Base-by-base conservation (phyloP, 2,888 invertebrate genomes). In the Agriotes lineatus region DNA sequence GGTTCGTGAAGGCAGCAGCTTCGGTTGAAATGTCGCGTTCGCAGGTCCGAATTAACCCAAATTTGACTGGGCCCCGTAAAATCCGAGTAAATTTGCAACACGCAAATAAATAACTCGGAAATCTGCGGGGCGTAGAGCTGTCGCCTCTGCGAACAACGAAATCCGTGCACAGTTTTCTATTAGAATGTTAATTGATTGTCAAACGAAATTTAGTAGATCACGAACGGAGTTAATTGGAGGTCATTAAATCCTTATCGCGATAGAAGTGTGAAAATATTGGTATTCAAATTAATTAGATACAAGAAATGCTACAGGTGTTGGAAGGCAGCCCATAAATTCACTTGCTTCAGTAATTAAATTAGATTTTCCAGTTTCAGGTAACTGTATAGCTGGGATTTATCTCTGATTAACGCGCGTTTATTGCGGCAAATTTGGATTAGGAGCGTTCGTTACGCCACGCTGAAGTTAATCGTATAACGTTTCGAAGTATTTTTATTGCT, bases 1-100 rank as follows among this genome's bases (percentile, higher is more conserved):
- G 81, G 82, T 80, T 82, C 79, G 77, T 75, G 78, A 81, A 75
- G 79, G 78, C 79, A 74, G 80, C 77, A 80, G 82, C 82, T 83
- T 80, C 82, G 57, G 39, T 25, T n/a, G n/a, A 25, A 25, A 25
- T 14, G 42, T 42, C 20, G 18, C 12, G 10, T 48, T n/a, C 22
- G n/a, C 7, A 48, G n/a, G 22, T 22, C 16, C 10, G 22, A 22
- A 2, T 48, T 48, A 18, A 18, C 19, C 16, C 7, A 1, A 42
- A 12, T 42, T 42, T 42, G 16, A 16, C 9, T 5, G 9, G 16
- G 16, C 16, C 16, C 14, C 42, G 16, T 42, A 48, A 39, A 6
- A 39, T 39, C 39, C n/a, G n/a, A 39, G n/a, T 39, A 4, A 14
- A 39, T 12, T 39, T 39, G 3, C 39, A 39, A 10, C n/a, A 10